A percentile compares a stretch with the other conserved stretches of the same genome.
phyloP scores from a whole-genome alignment of 2,888 invertebrate species.

The Chydorus sphaericus region DNA sequence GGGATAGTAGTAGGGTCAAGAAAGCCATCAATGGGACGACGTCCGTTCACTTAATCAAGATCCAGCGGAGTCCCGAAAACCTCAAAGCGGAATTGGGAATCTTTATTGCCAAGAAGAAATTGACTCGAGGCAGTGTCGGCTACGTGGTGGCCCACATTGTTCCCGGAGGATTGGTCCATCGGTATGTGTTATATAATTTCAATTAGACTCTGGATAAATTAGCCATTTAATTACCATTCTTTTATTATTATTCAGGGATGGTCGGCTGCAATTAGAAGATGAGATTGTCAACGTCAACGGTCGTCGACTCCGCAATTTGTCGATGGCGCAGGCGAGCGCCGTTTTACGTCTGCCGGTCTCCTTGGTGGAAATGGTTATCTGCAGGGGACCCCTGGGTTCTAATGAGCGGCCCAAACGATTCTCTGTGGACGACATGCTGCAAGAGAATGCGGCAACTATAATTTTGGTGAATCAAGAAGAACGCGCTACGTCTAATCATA shows the following conservation, averaged over 20 bases:
- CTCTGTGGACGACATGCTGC: constrained; percentile 1
- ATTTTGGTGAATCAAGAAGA: constrained; percentile 19
- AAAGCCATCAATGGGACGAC: background rate
- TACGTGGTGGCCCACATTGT: constrained; percentile 56
- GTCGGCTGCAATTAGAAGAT: constrained; percentile 65
- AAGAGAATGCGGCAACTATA: background rate
- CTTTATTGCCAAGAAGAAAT: constrained; percentile 50
- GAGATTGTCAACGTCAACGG: constrained; percentile 83
- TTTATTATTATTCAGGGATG: constrained; percentile 41
- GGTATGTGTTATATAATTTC: constrained; percentile 32
- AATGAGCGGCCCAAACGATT: background rate
- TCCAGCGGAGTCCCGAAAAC: constrained; percentile 30
- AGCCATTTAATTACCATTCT: background rate
- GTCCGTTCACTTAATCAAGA: constrained; percentile 24
- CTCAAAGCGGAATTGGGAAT: constrained; percentile 51
- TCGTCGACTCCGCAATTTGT: constrained; percentile 53
- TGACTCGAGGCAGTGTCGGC: constrained; percentile 37
- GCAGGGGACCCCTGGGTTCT: background rate
- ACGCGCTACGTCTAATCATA: too few species aligned
- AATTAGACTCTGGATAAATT: background rate
- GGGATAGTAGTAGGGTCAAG: background rate
- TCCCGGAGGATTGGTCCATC: constrained; percentile 51
- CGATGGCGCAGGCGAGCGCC: constrained; percentile 48
- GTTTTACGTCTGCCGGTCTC: constrained; percentile 29
- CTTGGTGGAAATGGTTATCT: constrained; percentile 12